A percentile compares a stretch with the other conserved stretches of the same genome.
Evolutionary conservation across 2,797 vertebrate species (phyloP).

Genomic region (Podarcis lilfordi): DNA sequence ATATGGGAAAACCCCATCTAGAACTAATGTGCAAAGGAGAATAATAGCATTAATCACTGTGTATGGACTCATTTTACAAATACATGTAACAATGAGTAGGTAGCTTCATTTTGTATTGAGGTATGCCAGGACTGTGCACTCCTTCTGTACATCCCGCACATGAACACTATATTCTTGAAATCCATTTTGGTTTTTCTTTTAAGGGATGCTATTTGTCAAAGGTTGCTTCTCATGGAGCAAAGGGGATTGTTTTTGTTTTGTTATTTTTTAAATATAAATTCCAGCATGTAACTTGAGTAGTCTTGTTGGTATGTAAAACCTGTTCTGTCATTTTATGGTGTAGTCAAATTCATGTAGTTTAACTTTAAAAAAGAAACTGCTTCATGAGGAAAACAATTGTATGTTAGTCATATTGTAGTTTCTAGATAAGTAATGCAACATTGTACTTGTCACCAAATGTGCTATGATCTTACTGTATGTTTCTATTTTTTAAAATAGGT

Average conservation of each 20-base stretch:
- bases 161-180: conserved; percentile 55
- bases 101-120: conserved; percentile 63
- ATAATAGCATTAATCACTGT: conserved; percentile 63
- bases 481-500: conserved; percentile 73
- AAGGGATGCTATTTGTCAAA: conserved; percentile 62
- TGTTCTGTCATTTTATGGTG: conserved; percentile 93
- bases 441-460: conserved; percentile 81
- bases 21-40: conserved; percentile 63
- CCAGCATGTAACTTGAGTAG: conserved; percentile 98
- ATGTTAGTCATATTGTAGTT: conserved; percentile 83
- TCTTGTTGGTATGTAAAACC: conserved; percentile 94
- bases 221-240: conserved; percentile 70
- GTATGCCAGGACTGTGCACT: conserved; percentile 66
- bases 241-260: conserved; percentile 44
- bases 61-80: conserved; percentile 59
- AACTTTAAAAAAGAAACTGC: conserved; percentile 73
- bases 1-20: conserved; percentile 23
- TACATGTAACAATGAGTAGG: conserved; percentile 67
- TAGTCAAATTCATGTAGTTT: conserved; percentile 84
- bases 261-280: conserved; percentile 82
- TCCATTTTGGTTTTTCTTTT: conserved; percentile 65
- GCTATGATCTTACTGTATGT: conserved; percentile 76
- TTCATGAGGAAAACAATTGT: conserved; percentile 76
- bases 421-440: conserved; percentile 81
- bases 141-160: conserved; percentile 66